Percentiles rank a stretch among this genome's conserved stretches.
phyloP scores from a whole-genome alignment of 2,113 vertebrate genomes.

The Buteo buteo region DNA sequence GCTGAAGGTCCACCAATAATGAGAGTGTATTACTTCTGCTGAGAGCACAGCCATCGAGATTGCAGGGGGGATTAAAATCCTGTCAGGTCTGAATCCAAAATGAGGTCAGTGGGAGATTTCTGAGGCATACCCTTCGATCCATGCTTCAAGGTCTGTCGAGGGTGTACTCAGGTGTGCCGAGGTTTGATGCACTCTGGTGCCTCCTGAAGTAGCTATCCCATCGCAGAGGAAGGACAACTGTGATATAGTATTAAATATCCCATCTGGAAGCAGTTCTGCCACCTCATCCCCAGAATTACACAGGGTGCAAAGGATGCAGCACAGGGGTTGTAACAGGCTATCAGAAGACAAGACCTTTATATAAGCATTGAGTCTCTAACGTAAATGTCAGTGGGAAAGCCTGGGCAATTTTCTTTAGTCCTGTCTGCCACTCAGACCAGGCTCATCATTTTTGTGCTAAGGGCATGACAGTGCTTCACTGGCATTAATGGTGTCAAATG shows the following conservation, averaged over 20 bases:
- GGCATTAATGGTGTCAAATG: background rate
- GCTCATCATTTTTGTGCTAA: background rate
- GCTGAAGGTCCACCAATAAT: constrained; percentile 34
- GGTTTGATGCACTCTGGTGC: constrained; percentile 5
- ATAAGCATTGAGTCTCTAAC: background rate
- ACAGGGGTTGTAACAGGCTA: background rate
- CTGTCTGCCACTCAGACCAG: background rate
- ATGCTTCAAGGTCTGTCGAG: constrained; percentile 28
- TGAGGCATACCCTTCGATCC: constrained; percentile 22
- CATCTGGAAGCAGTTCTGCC: background rate
- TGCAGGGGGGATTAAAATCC: constrained; percentile 35
- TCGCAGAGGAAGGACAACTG: background rate
- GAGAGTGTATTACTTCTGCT: constrained; percentile 13
- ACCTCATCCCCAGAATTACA: background rate
- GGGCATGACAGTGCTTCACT: background rate
- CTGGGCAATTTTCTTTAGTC: background rate
- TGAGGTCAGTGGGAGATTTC: constrained; percentile 33
- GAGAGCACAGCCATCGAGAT: background rate
- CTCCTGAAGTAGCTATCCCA: background rate
- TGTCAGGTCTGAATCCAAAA: constrained; percentile 28
- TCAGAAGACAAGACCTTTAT: background rate
- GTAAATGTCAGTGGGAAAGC: background rate
- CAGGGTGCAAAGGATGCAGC: background rate
- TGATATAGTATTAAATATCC: background rate
- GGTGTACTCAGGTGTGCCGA: constrained; percentile 8